Percentiles rank a stretch among this genome's conserved stretches.
These are phyloP conservation scores for Acronicta psi DNA, from an alignment of 2,888 invertebrate species.

Conservation along the genomic window DNA sequence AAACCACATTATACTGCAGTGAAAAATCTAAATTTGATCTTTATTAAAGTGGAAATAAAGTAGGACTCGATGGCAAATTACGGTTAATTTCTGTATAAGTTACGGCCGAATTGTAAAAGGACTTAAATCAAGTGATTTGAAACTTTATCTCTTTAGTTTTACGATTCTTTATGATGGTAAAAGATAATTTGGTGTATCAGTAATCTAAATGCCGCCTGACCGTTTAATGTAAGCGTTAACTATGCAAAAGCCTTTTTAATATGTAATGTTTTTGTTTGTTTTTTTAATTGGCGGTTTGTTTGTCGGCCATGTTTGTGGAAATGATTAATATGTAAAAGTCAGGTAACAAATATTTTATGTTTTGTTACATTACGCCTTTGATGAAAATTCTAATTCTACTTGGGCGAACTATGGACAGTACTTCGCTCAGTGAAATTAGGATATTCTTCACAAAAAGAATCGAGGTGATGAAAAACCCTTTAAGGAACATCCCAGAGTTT, in stretches of 20 bases:
- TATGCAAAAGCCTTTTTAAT: slow-evolving; percentile 54
- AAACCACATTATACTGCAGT: not conserved
- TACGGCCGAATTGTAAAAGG: slow-evolving; percentile 15
- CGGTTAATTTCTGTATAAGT: slow-evolving; percentile 23
- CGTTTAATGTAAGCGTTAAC: slow-evolving; percentile 57
- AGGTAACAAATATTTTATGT: slow-evolving; percentile 4
- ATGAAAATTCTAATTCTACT: no score
- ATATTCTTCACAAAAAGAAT: no score
- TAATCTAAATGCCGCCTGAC: slow-evolving; percentile 57
- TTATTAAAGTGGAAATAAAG: not conserved
- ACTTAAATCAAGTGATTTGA: slow-evolving; percentile 3
- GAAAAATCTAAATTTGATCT: slow-evolving; percentile 2
- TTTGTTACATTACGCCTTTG: no score
- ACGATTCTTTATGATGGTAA: slow-evolving; percentile 2
- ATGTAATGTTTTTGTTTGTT: slow-evolving; percentile 53
- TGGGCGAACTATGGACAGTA: no score
- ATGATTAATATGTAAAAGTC: slow-evolving; percentile 29
- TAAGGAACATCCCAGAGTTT: no score
- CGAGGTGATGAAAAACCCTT: no score
- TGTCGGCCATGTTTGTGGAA: slow-evolving; percentile 27
- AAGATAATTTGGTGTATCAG: slow-evolving; percentile 33
- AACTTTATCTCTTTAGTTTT: not conserved
- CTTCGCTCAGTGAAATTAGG: no score
- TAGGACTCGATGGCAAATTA: not conserved
- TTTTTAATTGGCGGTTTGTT: slow-evolving; percentile 52